A percentile compares a stretch with the other conserved stretches of the same genome.
These are phyloP conservation scores for Adineta ricciae DNA, from an alignment of 2,888 invertebrate genomes.

Conservation along the genomic window DNA sequence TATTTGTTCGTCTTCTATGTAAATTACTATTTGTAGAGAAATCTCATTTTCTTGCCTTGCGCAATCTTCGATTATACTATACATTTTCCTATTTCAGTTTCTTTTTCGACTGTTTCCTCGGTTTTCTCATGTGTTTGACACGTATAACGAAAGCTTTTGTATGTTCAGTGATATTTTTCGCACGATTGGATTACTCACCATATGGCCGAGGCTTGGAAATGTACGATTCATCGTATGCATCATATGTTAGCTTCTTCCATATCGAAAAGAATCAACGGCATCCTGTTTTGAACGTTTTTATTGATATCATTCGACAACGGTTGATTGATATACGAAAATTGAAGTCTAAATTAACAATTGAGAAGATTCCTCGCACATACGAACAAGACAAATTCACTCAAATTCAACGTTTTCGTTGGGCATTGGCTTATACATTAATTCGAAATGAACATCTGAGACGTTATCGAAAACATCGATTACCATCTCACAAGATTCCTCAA, in stretches of 20 bases:
- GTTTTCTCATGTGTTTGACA: slow-evolving; percentile 31
- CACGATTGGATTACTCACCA: slow-evolving; percentile 29
- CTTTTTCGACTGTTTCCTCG: slow-evolving; percentile 33
- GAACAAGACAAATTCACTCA: background rate
- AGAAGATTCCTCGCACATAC: too few relatives aligned
- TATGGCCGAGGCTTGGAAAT: slow-evolving; percentile 30
- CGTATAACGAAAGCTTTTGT: slow-evolving; percentile 32
- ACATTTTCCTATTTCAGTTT: slow-evolving; percentile 31
- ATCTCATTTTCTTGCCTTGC: background rate
- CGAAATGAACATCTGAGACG: slow-evolving; percentile 25
- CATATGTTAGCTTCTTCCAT: slow-evolving; percentile 30
- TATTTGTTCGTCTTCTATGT: slow-evolving; percentile 30
- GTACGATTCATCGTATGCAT: slow-evolving; percentile 26
- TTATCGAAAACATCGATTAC: slow-evolving; percentile 18
- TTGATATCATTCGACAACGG: slow-evolving; percentile 3
- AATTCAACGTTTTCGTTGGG: slow-evolving; percentile 24
- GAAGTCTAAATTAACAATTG: background rate
- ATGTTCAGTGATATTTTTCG: slow-evolving; percentile 26
- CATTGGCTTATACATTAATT: slow-evolving; percentile 26
- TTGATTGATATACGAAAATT: background rate
- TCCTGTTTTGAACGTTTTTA: slow-evolving; percentile 30
- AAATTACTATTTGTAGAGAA: slow-evolving; percentile 23
- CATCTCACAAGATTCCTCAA: background rate
- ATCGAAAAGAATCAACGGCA: slow-evolving; percentile 32
- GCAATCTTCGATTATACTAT: slow-evolving; percentile 27